Conservation (phyloP, 2,888 invertebrate species). For the Lissocephala sabroskyi region DNA sequence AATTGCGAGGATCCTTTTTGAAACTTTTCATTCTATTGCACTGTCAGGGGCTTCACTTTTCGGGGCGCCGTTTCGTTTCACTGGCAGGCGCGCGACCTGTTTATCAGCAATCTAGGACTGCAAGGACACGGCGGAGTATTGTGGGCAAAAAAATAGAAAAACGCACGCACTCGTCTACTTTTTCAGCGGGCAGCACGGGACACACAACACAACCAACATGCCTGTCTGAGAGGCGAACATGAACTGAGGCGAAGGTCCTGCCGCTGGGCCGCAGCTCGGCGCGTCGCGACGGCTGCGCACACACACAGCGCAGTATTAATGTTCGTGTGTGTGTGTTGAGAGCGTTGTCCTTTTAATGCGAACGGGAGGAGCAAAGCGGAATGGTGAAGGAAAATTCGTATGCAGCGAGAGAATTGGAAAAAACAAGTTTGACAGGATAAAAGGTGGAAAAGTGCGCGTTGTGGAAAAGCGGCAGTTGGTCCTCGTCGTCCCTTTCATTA, state of each 20-base stretch:
- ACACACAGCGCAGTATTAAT: slow-evolving; percentile 15
- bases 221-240: slow-evolving; percentile 67
- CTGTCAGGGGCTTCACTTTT: slow-evolving; percentile 29
- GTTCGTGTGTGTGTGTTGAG: slow-evolving; percentile 26
- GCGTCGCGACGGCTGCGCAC: slow-evolving; percentile 26
- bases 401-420: slow-evolving; percentile 27
- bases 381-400: slow-evolving; percentile 39
- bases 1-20: slow-evolving; percentile 5
- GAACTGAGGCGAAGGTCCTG: slow-evolving; percentile 45
- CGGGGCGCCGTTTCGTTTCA: slow-evolving; percentile 7
- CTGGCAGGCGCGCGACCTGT: not conserved
- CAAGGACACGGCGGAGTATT: too few relatives aligned
- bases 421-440: slow-evolving; percentile 60
- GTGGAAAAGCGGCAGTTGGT: slow-evolving; percentile 56
- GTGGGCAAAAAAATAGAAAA: slow-evolving; percentile 40
- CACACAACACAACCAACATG: slow-evolving; percentile 51
- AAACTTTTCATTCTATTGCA: slow-evolving; percentile 5
- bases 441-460: slow-evolving; percentile 35
- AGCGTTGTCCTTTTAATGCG: slow-evolving; percentile 64
- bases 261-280: slow-evolving; percentile 4
- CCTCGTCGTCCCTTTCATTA: slow-evolving; percentile 15
- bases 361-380: slow-evolving; percentile 48
- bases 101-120: too few relatives aligned
- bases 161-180: too few relatives aligned
- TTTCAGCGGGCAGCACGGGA: slow-evolving; percentile 42